phyloP scores from a whole-genome alignment of 2,113 vertebrate species.

The Pitta sordida region DNA sequence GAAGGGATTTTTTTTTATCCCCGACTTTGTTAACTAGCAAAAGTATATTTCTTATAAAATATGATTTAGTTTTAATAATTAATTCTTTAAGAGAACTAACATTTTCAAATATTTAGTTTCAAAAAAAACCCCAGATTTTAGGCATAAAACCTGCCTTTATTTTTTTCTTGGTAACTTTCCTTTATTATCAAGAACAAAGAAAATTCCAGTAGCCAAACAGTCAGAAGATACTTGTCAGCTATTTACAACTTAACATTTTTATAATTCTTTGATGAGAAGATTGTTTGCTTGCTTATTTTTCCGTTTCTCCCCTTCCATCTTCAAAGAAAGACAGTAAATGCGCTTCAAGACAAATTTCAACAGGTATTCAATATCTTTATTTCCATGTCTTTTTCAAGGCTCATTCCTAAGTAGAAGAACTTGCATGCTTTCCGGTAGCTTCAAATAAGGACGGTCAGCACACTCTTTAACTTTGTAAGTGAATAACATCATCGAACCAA shows the following conservation, averaged over 20 bases:
- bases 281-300: background rate
- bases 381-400: background rate
- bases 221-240: constrained; percentile 12
- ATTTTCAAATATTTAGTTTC: background rate
- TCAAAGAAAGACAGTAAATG: background rate
- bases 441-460: background rate
- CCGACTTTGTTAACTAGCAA: background rate
- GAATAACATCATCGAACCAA: background rate
- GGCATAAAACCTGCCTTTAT: background rate
- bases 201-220: background rate
- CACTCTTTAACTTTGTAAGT: accelerated
- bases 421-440: background rate
- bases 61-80: background rate
- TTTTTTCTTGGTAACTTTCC: background rate
- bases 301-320: background rate
- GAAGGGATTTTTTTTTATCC: background rate
- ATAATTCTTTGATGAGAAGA: constrained; percentile 27
- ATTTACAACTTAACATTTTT: constrained; percentile 51
- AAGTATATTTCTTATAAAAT: background rate
- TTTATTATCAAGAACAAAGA: background rate
- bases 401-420: background rate
- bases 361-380: background rate
- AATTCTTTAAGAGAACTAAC: background rate
- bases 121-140: background rate
- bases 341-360: background rate